phyloP scores from a whole-genome alignment of 2,797 vertebrate species.

The Coregonus suidteri region DNA sequence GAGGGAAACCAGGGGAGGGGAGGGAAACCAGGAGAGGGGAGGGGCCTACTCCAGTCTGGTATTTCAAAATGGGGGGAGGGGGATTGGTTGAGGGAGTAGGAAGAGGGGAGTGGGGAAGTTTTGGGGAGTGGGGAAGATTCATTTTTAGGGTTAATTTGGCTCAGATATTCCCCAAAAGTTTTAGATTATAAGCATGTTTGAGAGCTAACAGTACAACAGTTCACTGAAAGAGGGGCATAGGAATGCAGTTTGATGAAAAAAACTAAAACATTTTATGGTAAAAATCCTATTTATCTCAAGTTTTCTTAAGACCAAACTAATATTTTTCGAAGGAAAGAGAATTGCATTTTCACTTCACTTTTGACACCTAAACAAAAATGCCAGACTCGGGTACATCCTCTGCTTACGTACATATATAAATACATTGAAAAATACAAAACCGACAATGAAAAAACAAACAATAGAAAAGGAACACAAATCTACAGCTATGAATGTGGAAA shows the following conservation, averaged over 20 bases:
- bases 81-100: conserved; percentile 12
- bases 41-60: conserved; percentile 67
- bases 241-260: conserved; percentile 4
- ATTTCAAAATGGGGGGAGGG: conserved; percentile 54
- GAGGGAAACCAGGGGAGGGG: background rate
- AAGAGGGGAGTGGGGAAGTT: background rate
- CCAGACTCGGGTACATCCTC: conserved; percentile 73
- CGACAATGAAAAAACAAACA: conserved; percentile 31
- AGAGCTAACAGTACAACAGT: background rate
- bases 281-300: conserved; percentile 12
- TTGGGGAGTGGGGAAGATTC: background rate
- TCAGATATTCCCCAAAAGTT: conserved; percentile 3
- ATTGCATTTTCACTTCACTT: conserved; percentile 39
- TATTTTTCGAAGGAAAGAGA: conserved; percentile 38
- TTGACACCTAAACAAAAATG: conserved; percentile 60
- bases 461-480: conserved; percentile 41
- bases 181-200: conserved; percentile 14
- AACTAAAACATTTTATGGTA: conserved; percentile 7
- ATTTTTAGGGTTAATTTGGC: conserved; percentile 5
- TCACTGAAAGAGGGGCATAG: conserved; percentile 3
- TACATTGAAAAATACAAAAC: conserved; percentile 43
- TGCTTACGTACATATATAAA: conserved; percentile 59
- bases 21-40: conserved; percentile 15
- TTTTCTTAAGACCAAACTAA: background rate
- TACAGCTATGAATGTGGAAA: conserved; percentile 79